Evolutionary conservation across 2,113 vertebrate genomes (phyloP).

Genomic region (Oostethus manadensis): DNA sequence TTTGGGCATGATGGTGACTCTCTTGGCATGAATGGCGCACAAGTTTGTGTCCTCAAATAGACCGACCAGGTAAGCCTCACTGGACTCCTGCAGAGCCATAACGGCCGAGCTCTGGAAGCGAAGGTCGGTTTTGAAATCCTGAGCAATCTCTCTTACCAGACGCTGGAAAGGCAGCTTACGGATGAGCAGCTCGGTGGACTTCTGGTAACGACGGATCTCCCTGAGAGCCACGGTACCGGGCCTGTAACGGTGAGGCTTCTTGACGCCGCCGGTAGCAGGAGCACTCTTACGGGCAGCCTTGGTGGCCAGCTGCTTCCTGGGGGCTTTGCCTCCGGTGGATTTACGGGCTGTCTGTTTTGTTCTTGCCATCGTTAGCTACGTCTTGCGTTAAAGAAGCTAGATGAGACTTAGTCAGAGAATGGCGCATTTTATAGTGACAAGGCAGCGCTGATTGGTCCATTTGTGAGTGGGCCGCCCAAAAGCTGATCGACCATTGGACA

Average conservation of each 20-base stretch:
- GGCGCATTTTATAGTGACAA: background rate
- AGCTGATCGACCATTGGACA: no score
- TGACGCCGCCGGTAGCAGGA: slow-evolving; percentile 52
- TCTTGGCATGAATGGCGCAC: slow-evolving; percentile 76
- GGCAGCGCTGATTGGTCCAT: background rate
- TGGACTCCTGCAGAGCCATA: slow-evolving; percentile 70
- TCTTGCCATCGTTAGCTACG: slow-evolving; percentile 40
- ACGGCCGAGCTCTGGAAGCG: slow-evolving; percentile 61
- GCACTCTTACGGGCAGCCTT: slow-evolving; percentile 52
- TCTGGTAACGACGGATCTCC: slow-evolving; percentile 59
- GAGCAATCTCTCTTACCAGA: slow-evolving; percentile 51
- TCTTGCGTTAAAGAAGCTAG: no score
- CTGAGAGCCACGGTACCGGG: slow-evolving; percentile 54
- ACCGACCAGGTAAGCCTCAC: slow-evolving; percentile 75
- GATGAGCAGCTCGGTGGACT: slow-evolving; percentile 56
- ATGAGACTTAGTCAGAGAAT: no score
- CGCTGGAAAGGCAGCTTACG: slow-evolving; percentile 57
- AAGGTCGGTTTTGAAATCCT: slow-evolving; percentile 57
- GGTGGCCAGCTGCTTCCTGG: slow-evolving; percentile 51
- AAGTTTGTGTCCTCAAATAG: slow-evolving; percentile 77
- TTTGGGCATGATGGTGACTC: slow-evolving; percentile 79
- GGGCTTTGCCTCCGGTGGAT: slow-evolving; percentile 45
- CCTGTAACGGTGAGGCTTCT: slow-evolving; percentile 58
- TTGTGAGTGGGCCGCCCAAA: background rate
- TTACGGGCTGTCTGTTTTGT: slow-evolving; percentile 50